phyloP scores from a whole-genome alignment of 1,140 invertebrate species.

The Dendrolimus kikuchii region DNA sequence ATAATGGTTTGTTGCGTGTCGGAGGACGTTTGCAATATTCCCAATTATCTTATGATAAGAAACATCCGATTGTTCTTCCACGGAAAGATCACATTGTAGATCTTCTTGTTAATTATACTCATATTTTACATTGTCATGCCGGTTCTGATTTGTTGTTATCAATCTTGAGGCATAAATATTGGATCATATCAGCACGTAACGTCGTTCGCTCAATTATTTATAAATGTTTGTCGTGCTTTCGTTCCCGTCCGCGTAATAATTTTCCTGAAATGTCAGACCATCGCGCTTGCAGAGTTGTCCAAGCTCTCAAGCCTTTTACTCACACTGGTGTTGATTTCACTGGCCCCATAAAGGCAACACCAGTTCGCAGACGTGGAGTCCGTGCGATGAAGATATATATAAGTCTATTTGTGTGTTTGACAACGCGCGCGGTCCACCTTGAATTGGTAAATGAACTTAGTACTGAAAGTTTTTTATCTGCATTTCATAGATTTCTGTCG shows the following conservation, averaged over 20 bases:
- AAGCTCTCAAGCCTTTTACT: too few relatives aligned
- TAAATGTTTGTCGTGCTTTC: conserved; percentile 11
- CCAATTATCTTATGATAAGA: conserved; percentile 9
- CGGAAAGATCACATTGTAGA: conserved; percentile 13
- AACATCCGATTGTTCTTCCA: conserved; percentile 21
- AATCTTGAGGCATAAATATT: conserved; percentile 27
- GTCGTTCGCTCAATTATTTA: conserved; percentile 11
- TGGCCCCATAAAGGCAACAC: too few relatives aligned
- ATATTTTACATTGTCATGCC: conserved; percentile 27
- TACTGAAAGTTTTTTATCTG: too few relatives aligned
- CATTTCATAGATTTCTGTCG: too few relatives aligned
- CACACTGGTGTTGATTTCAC: too few relatives aligned
- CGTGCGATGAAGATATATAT: too few relatives aligned
- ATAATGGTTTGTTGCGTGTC: conserved; percentile 39
- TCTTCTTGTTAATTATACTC: conserved; percentile 30
- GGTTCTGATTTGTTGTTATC: conserved; percentile 23
- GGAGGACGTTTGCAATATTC: conserved; percentile 44
- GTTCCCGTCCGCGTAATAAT: too few relatives aligned
- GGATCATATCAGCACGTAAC: conserved; percentile 23
- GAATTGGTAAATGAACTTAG: conserved; percentile 1
- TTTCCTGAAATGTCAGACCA: too few relatives aligned
- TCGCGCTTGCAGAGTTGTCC: too few relatives aligned
- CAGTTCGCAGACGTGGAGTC: too few relatives aligned
- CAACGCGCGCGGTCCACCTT: not conserved
- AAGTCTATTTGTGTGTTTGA: too few relatives aligned